phyloP scores from a whole-genome alignment of 2,797 vertebrate genomes.

The Typhlichthys eigenmanni region DNA sequence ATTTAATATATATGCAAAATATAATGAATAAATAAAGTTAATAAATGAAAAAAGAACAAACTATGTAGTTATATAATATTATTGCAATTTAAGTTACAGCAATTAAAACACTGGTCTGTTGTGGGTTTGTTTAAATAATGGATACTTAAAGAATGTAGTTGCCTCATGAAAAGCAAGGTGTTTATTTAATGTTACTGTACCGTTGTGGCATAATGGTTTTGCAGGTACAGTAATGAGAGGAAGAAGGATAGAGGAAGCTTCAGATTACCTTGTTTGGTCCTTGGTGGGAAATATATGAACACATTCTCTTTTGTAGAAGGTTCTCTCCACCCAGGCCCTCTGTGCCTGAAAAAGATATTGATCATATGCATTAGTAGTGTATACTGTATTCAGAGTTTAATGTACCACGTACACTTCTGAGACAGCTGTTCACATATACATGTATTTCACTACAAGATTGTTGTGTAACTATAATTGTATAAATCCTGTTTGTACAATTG shows the following conservation, averaged over 20 bases:
- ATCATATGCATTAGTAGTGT: slow-evolving; percentile 8
- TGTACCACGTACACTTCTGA: slow-evolving; percentile 1
- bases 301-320: slow-evolving; percentile 93
- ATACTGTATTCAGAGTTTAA: neutral
- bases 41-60: too few relatives aligned
- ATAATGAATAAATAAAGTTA: slow-evolving; percentile 6
- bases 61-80: too few relatives aligned
- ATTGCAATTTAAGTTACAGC: too few relatives aligned
- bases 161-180: too few relatives aligned
- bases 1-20: neutral
- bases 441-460: neutral
- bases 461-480: too few relatives aligned
- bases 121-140: too few relatives aligned
- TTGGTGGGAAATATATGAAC: slow-evolving; percentile 88
- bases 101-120: too few relatives aligned
- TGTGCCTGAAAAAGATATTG: slow-evolving; percentile 78
- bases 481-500: too few relatives aligned
- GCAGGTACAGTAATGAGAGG: neutral
- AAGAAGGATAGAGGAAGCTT: neutral
- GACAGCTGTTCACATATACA: neutral
- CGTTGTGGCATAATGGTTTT: too few relatives aligned
- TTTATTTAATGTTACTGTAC: too few relatives aligned
- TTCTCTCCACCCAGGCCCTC: slow-evolving; percentile 95
- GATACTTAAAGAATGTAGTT: too few relatives aligned
- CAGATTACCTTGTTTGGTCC: slow-evolving; percentile 85